A percentile compares a stretch with the other conserved stretches of the same genome.
These are phyloP conservation scores for Caenorhabditis sp. DNA, from an alignment of 2,888 invertebrate species.

Conservation along the genomic window DNA sequence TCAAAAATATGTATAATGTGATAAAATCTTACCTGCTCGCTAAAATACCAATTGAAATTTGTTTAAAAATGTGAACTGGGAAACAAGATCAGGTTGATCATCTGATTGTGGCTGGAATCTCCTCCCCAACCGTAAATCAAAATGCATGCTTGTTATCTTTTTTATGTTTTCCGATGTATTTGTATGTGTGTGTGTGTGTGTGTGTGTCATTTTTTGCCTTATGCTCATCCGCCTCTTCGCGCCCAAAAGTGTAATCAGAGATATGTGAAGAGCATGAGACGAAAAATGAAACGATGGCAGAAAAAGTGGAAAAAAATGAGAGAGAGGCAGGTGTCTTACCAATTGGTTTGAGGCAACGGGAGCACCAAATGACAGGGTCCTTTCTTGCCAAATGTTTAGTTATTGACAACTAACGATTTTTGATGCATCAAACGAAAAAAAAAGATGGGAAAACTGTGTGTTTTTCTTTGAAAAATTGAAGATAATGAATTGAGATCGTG, in stretches of 20 bases:
- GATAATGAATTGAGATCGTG: neutral
- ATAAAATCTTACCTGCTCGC: neutral
- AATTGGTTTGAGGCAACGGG: conserved; percentile 16
- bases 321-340: conserved; percentile 39
- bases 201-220: neutral
- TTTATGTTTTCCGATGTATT: conserved; percentile 1
- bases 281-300: neutral
- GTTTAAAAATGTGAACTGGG: neutral
- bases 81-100: neutral
- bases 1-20: too few relatives aligned
- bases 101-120: neutral
- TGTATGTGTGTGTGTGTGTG: neutral
- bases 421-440: neutral
- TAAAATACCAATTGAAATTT: neutral
- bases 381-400: neutral
- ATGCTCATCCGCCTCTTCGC: neutral
- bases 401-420: neutral
- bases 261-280: neutral
- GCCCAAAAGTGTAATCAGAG: conserved; percentile 1
- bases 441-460: neutral
- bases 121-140: neutral
- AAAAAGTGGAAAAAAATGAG: neutral
- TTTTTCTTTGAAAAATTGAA: too few relatives aligned
- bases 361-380: neutral
- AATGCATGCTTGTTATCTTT: neutral